Conservation (phyloP, 2,888 invertebrate genomes). For the Drepana falcataria region DNA sequence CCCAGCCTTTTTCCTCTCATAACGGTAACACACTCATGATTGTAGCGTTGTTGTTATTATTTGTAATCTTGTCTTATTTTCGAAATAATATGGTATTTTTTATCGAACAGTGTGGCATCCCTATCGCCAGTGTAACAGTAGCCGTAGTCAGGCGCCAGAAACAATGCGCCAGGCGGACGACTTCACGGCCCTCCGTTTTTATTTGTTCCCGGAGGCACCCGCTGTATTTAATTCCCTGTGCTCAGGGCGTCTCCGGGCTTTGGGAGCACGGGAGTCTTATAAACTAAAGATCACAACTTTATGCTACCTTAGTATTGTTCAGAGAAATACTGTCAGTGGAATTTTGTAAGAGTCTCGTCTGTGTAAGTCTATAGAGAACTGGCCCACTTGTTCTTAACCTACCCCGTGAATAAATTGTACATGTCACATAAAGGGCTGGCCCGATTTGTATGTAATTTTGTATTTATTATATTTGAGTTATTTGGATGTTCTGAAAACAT, state of each 20-base stretch:
- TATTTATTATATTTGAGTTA: no score
- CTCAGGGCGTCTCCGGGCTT: slow-evolving; percentile 18
- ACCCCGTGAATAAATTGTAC: no score
- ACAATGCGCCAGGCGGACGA: slow-evolving; percentile 28
- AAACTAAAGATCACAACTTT: slow-evolving; percentile 6
- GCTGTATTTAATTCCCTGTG: slow-evolving; percentile 28
- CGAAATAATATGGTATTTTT: not conserved
- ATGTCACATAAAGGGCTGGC: no score
- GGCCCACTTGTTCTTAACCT: no score
- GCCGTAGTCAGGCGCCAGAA: slow-evolving; percentile 22
- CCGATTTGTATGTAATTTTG: no score
- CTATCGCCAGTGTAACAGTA: slow-evolving; percentile 6
- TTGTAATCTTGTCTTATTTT: not conserved
- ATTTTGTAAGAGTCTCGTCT: no score
- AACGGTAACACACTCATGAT: no score
- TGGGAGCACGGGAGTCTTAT: slow-evolving; percentile 18
- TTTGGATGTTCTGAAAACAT: no score
- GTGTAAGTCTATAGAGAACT: no score
- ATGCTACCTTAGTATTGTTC: not conserved
- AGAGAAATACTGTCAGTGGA: no score
- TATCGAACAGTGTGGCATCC: not conserved
- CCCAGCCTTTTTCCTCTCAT: no score
- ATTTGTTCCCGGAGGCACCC: slow-evolving; percentile 20
- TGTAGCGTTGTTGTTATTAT: no score
- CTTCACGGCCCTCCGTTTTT: slow-evolving; percentile 19